Conservation (phyloP, 2,888 invertebrate species). For the Drosophila nr. medialis region DNA sequence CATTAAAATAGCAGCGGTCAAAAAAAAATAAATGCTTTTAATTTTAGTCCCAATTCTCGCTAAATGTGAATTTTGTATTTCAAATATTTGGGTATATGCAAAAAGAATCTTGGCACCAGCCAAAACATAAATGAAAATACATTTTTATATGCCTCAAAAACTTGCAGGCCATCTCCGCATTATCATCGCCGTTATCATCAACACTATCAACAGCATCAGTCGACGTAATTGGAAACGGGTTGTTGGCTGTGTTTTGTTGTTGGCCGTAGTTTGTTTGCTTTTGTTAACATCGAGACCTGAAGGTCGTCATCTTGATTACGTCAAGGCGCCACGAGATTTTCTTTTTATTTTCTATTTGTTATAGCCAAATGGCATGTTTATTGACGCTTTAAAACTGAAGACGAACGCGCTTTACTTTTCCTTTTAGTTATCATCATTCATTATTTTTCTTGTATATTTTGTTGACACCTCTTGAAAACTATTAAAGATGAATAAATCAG, state of each 20-base stretch:
- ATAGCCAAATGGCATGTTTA: neutral
- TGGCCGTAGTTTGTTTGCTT: neutral
- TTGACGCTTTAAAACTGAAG: neutral
- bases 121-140: too few relatives aligned
- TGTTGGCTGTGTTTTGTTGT: slow-evolving; percentile 3
- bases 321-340: slow-evolving; percentile 17
- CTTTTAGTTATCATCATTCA: neutral
- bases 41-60: slow-evolving; percentile 17
- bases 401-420: neutral
- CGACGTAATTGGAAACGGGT: slow-evolving; percentile 39
- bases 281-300: slow-evolving; percentile 14
- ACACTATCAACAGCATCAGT: slow-evolving; percentile 26
- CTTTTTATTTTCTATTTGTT: neutral
- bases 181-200: slow-evolving; percentile 6
- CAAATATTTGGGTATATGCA: slow-evolving; percentile 36
- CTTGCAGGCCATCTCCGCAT: slow-evolving; percentile 19
- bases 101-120: slow-evolving; percentile 16
- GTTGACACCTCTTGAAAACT: neutral
- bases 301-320: slow-evolving; percentile 25
- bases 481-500: neutral
- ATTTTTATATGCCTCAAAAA: neutral
- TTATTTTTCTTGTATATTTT: neutral
- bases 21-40: slow-evolving; percentile 7
- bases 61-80: slow-evolving; percentile 3
- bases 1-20: slow-evolving; percentile 28